A percentile compares a stretch with the other conserved stretches of the same genome.
Conservation (phyloP, 2,888 invertebrate genomes). For the Polyommatus icarus region DNA sequence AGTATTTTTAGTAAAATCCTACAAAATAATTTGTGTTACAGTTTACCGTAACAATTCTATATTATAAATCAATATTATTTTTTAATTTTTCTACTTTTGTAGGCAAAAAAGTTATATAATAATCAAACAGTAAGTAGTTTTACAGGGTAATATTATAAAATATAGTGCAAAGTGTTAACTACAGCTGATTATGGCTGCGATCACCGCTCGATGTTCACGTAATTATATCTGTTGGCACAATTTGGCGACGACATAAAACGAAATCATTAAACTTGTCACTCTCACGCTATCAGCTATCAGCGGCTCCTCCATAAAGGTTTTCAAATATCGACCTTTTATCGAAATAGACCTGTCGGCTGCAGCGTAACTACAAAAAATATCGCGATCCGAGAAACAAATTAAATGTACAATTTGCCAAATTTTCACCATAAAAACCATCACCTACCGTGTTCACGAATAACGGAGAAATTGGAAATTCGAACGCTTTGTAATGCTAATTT, state of each 20-base stretch:
- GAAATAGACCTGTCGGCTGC: constrained; percentile 33
- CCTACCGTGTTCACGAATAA: constrained; percentile 24
- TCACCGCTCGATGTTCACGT: background rate
- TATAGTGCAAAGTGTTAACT: background rate
- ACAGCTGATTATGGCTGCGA: background rate
- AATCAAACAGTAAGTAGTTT: background rate
- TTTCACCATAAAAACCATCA: constrained; percentile 15
- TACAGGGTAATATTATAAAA: background rate
- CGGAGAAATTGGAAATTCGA: constrained; percentile 30
- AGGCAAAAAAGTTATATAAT: too few relatives aligned
- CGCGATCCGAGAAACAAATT: constrained; percentile 25
- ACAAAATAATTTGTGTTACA: too few relatives aligned
- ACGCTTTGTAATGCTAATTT: constrained; percentile 30
- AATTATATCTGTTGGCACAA: constrained; percentile 9
- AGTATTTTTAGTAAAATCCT: too few relatives aligned
- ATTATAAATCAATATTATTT: too few relatives aligned
- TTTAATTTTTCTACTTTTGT: too few relatives aligned
- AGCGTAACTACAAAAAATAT: constrained; percentile 19
- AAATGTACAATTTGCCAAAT: constrained; percentile 28
- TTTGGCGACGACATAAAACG: constrained; percentile 1
- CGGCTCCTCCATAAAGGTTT: constrained; percentile 19
- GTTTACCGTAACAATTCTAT: too few relatives aligned
- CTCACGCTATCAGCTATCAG: constrained; percentile 23
- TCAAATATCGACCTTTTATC: constrained; percentile 31
- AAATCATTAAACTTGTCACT: constrained; percentile 25